phyloP scores from a whole-genome alignment of 2,113 vertebrate species.

The Lepus timidus region DNA sequence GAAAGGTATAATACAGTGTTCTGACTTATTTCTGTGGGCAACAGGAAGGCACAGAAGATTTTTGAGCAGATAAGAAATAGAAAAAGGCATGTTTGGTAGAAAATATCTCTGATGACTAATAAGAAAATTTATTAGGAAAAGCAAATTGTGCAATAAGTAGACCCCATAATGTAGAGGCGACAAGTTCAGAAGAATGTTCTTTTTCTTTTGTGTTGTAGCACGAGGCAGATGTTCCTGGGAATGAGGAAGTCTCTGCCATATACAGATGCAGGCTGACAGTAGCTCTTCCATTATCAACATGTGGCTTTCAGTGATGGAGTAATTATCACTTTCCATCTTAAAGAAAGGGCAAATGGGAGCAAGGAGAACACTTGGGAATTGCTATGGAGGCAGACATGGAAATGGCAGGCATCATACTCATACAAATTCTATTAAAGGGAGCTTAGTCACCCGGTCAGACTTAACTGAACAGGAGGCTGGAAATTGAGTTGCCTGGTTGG shows the following conservation, averaged over 20 bases:
- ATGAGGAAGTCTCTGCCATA: neutral
- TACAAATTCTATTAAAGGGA: neutral
- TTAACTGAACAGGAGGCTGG: neutral
- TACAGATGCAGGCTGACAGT: neutral
- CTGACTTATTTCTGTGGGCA: neutral
- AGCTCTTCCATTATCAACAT: neutral
- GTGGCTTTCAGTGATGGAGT: neutral
- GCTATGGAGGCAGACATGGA: neutral
- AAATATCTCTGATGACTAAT: neutral
- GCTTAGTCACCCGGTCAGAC: neutral
- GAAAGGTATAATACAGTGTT: neutral
- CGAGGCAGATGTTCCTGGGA: neutral
- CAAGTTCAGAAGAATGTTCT: neutral
- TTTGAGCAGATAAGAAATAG: neutral
- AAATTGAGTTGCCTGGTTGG: neutral
- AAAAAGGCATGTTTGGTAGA: neutral
- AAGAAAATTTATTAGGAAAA: slow-evolving; percentile 19
- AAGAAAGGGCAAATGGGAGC: neutral
- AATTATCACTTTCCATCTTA: neutral
- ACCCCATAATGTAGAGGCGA: neutral
- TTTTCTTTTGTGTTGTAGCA: neutral
- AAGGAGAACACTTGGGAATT: neutral
- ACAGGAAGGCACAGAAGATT: neutral
- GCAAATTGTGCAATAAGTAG: neutral
- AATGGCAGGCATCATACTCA: neutral